Conservation (phyloP, 2,113 vertebrate species). For the Synodontis membranacea region DNA sequence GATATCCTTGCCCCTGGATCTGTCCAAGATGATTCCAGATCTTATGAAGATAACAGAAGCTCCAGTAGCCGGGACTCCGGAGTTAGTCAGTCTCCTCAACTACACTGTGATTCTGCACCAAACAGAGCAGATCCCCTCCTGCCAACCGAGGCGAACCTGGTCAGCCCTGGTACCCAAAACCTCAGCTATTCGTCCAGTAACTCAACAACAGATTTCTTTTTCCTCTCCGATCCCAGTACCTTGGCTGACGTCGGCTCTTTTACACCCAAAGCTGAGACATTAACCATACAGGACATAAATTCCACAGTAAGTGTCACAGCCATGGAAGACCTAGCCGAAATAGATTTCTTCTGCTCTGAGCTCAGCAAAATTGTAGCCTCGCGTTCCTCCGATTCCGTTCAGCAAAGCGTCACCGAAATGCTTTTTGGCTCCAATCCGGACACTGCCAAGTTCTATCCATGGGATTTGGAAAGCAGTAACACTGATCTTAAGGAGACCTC, state of each 20-base stretch:
- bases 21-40: not conserved
- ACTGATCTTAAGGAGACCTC: conserved; percentile 32
- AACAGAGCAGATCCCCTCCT: not conserved
- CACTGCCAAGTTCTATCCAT: conserved; percentile 55
- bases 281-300: not conserved
- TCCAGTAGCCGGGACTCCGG: conserved; percentile 34
- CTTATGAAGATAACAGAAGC: conserved; percentile 34
- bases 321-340: conserved; percentile 43
- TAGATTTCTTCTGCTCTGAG: conserved; percentile 55
- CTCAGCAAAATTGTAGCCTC: conserved; percentile 57
- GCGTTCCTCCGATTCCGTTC: conserved; percentile 50
- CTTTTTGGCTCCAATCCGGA: conserved; percentile 51
- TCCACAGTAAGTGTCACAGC: conserved; percentile 19
- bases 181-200: conserved; percentile 9
- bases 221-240: conserved; percentile 34
- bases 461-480: conserved; percentile 53
- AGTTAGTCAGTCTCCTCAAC: conserved; percentile 41
- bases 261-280: conserved; percentile 14
- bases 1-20: conserved; percentile 25
- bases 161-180: conserved; percentile 11
- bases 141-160: not conserved
- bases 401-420: conserved; percentile 56
- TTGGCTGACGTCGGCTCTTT: conserved; percentile 7
- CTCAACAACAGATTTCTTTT: conserved; percentile 31
- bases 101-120: conserved; percentile 24